phyloP scores from a whole-genome alignment of 1,140 invertebrate genomes.

The Rhynchophorus ferrugineus region DNA sequence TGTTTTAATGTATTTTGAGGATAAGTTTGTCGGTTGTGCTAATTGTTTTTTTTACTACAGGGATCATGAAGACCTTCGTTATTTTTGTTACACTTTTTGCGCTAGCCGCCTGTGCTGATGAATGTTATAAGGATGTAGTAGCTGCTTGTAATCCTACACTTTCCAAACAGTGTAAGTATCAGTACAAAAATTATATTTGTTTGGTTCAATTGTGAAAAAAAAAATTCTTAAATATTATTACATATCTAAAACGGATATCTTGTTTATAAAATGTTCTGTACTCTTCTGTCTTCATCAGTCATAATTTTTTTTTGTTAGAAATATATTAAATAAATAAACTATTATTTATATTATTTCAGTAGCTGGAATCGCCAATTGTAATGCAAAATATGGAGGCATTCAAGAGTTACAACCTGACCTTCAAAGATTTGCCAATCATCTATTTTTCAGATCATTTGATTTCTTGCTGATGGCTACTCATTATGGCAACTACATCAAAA shows the following conservation, averaged over 20 bases:
- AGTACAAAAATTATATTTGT: slow-evolving; percentile 2
- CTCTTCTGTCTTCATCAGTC: too few species aligned
- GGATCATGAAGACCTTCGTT: slow-evolving; percentile 51
- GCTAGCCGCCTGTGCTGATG: slow-evolving; percentile 44
- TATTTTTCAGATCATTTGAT: slow-evolving; percentile 62
- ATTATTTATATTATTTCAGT: slow-evolving; percentile 14
- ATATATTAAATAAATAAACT: too few species aligned
- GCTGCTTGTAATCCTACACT: slow-evolving; percentile 46
- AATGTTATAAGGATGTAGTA: slow-evolving; percentile 57
- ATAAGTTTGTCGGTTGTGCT: slow-evolving; percentile 6
- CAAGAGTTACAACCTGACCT: slow-evolving; percentile 43
- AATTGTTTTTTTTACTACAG: slow-evolving; percentile 20
- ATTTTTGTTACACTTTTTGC: slow-evolving; percentile 46
- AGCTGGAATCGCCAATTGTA: slow-evolving; percentile 45
- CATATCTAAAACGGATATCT: too few species aligned
- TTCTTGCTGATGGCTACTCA: slow-evolving; percentile 66
- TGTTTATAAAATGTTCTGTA: too few species aligned
- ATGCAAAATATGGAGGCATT: slow-evolving; percentile 59
- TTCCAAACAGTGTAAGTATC: slow-evolving; percentile 36
- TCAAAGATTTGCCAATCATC: slow-evolving; percentile 53
- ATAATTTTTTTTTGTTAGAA: too few species aligned
- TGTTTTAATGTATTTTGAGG: slow-evolving; percentile 2
- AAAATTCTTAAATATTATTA: too few species aligned
- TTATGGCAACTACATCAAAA: slow-evolving; percentile 68
- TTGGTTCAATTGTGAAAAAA: neutral